Conservation (phyloP, 2,888 invertebrate genomes). For the Spodoptera exigua region DNA sequence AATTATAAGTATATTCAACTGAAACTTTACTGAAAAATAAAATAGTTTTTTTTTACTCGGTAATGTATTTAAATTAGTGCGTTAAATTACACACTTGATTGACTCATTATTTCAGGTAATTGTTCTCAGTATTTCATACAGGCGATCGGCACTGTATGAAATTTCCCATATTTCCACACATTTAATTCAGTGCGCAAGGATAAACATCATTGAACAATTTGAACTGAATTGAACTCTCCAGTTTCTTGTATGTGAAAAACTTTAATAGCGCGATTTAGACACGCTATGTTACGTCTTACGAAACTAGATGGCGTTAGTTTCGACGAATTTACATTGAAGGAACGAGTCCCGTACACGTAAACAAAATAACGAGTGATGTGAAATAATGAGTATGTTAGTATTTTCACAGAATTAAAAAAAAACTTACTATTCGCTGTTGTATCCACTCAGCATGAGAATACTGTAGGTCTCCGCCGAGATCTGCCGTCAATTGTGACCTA, state of each 20-base stretch:
- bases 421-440: constrained; percentile 96
- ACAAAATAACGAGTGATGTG: no score
- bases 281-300: constrained; percentile 12
- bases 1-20: neutral
- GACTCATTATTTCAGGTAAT: constrained; percentile 30
- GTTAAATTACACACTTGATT: constrained; percentile 37
- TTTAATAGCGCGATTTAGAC: constrained; percentile 59
- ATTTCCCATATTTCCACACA: constrained; percentile 71
- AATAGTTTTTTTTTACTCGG: neutral
- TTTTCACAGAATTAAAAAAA: neutral
- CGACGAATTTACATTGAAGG: no score
- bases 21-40: neutral
- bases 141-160: constrained; percentile 75
- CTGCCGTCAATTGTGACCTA: constrained; percentile 94
- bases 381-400: no score
- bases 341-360: no score
- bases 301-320: constrained; percentile 52
- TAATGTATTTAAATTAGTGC: constrained; percentile 1
- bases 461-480: constrained; percentile 96
- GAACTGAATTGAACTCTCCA: constrained; percentile 1
- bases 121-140: constrained; percentile 73
- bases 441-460: constrained; percentile 99
- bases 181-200: constrained; percentile 81
- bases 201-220: constrained; percentile 72
- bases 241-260: constrained; percentile 31